Evolutionary conservation across 2,113 vertebrate species (phyloP).

Genomic region (Cyprinodon variegatus): DNA sequence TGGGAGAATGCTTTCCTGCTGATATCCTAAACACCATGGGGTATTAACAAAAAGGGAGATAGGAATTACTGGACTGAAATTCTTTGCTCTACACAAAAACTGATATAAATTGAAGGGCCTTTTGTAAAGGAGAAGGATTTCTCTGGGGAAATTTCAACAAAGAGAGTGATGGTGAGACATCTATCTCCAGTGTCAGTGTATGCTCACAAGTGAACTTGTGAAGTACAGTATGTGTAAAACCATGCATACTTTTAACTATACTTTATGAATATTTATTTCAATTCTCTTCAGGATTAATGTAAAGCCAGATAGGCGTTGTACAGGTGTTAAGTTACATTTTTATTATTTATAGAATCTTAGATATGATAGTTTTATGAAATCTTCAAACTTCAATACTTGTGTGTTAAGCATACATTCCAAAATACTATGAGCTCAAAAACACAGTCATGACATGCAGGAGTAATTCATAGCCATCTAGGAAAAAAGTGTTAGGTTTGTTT

Average conservation of each 20-base stretch:
- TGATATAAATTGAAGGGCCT: constrained; percentile 47
- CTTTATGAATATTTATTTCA: background rate
- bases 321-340: background rate
- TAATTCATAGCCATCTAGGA: background rate
- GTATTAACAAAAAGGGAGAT: constrained; percentile 5
- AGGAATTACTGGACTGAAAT: constrained; percentile 18
- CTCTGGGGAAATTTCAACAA: constrained; percentile 62
- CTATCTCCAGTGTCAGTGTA: constrained; percentile 38
- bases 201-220: constrained; percentile 26
- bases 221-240: constrained; percentile 21
- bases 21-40: constrained; percentile 6
- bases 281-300: background rate
- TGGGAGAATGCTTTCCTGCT: constrained; percentile 9
- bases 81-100: constrained; percentile 3
- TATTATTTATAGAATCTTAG: background rate
- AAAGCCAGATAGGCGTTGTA: background rate
- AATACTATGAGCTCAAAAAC: background rate
- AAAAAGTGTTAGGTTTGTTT: background rate
- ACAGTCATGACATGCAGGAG: background rate
- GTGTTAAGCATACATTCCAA: background rate
- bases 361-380: background rate
- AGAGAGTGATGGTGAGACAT: constrained; percentile 37
- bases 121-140: constrained; percentile 54
- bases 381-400: background rate
- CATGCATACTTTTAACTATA: constrained; percentile 1